These are phyloP conservation scores for Spilogale gracilis DNA, from an alignment of 2,113 vertebrate genomes.

Conservation along the genomic window DNA sequence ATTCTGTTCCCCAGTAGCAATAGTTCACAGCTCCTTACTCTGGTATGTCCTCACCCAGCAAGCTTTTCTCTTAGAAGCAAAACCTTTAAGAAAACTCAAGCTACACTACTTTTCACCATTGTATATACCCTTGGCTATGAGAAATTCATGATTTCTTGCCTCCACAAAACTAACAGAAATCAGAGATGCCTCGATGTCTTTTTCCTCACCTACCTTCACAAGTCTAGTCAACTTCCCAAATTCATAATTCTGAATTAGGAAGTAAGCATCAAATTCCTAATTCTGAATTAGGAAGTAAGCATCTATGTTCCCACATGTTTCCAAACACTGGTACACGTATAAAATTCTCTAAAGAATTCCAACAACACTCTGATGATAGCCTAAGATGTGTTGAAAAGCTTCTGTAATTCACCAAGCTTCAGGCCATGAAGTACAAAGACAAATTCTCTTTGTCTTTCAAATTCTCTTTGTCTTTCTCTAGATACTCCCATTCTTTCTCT, in stretches of 20 bases:
- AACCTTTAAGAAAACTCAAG: neutral
- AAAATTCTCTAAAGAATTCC: conserved; percentile 16
- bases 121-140: neutral
- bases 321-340: neutral
- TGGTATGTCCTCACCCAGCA: neutral
- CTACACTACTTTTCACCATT: neutral
- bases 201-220: neutral
- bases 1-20: neutral
- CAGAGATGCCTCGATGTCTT: neutral
- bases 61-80: neutral
- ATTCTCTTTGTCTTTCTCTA: neutral
- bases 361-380: neutral
- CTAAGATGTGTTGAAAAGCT: neutral
- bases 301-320: neutral
- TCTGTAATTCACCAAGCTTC: neutral
- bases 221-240: neutral
- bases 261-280: conserved; percentile 29
- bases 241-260: conserved; percentile 15
- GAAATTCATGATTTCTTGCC: neutral
- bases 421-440: neutral
- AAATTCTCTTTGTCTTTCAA: neutral
- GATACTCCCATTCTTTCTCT: neutral
- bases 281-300: conserved; percentile 5
- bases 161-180: neutral
- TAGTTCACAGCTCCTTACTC: neutral